Conservation (phyloP, 2,888 invertebrate species). For the Tanypteryx hageni region DNA sequence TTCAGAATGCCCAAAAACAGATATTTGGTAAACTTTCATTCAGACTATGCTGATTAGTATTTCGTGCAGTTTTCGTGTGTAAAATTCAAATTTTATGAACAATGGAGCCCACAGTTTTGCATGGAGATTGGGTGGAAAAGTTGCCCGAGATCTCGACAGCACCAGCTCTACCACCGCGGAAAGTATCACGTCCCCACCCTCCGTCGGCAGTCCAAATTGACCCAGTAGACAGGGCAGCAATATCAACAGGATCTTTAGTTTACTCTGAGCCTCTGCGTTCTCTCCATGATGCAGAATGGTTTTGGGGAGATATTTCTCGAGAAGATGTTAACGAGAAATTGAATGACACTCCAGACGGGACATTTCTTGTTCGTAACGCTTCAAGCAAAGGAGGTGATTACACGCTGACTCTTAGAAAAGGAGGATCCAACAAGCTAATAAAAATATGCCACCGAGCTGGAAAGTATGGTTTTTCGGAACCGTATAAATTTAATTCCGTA, state of each 20-base stretch:
- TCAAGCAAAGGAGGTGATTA: conserved; percentile 96
- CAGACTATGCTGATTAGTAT: not conserved
- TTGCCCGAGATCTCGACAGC: conserved; percentile 82
- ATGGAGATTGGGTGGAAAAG: conserved; percentile 83
- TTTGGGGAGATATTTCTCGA: conserved; percentile 96
- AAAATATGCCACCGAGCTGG: conserved; percentile 95
- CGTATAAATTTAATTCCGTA: conserved; percentile 88
- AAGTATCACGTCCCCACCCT: conserved; percentile 69
- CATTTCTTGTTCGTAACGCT: conserved; percentile 98
- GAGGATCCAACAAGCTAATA: conserved; percentile 96
- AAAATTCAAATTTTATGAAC: conserved; percentile 74
- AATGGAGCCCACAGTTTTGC: conserved; percentile 82
- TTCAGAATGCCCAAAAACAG: too few species aligned
- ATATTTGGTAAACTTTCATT: not conserved
- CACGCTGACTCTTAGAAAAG: conserved; percentile 96
- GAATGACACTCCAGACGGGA: conserved; percentile 94
- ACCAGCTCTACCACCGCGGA: conserved; percentile 81
- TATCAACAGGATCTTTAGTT: not conserved
- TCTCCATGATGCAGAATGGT: conserved; percentile 92
- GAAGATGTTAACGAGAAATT: conserved; percentile 96
- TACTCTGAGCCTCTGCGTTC: conserved; percentile 53
- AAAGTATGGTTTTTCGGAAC: conserved; percentile 95
- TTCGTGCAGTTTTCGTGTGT: not conserved
- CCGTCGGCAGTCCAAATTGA: not conserved
- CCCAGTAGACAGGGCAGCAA: not conserved